Percentiles rank a stretch among this genome's conserved stretches.
phyloP scores from a whole-genome alignment of 2,113 vertebrate species.

The Oncorhynchus nerka region DNA sequence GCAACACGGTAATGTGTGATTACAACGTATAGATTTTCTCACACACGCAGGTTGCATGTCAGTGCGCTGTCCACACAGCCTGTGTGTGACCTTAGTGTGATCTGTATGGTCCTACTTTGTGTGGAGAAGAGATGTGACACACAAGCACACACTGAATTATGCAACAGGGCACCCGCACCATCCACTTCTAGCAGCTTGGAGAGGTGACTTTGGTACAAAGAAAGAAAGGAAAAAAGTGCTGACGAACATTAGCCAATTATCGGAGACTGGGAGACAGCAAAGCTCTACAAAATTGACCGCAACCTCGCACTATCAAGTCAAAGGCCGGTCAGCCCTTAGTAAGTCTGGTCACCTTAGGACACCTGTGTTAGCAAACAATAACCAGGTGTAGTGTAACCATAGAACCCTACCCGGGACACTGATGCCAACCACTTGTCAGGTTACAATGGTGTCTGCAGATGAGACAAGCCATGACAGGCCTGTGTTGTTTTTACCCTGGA shows the following conservation, averaged over 20 bases:
- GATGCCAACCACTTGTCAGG: too few relatives aligned
- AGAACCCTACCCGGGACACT: background rate
- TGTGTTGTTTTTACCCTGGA: too few relatives aligned
- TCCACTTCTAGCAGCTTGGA: conserved; percentile 32
- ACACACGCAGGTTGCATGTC: background rate
- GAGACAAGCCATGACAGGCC: too few relatives aligned
- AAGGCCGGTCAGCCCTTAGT: too few relatives aligned
- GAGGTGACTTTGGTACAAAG: conserved; percentile 48
- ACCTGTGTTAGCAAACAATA: conserved; percentile 26
- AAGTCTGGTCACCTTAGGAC: too few relatives aligned
- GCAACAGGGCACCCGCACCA: background rate
- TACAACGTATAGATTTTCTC: background rate
- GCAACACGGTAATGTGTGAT: too few relatives aligned
- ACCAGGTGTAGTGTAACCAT: conserved; percentile 49
- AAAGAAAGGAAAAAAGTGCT: background rate
- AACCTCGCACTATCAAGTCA: too few relatives aligned
- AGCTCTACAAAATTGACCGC: too few relatives aligned
- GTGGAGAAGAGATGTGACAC: background rate
- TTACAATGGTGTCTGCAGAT: too few relatives aligned
- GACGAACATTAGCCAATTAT: too few relatives aligned
- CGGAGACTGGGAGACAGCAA: too few relatives aligned
- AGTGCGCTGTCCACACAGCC: background rate
- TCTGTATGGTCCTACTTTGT: background rate
- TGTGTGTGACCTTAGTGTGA: background rate
- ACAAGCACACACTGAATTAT: background rate